Base-by-base conservation (phyloP, 2,888 invertebrate genomes). In the Xestia c-nigrum region DNA sequence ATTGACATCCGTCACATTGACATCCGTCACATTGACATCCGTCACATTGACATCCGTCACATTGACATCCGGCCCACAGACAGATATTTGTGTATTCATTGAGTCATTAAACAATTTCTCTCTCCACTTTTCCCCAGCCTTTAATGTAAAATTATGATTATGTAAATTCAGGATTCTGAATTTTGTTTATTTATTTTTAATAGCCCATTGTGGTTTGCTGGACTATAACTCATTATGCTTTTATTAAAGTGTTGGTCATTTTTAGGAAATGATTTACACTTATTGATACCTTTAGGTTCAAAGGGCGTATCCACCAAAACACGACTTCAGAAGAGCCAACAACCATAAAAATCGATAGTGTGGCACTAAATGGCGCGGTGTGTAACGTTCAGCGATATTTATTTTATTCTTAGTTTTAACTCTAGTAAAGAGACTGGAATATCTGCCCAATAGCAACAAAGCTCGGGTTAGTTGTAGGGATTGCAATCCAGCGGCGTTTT, bases 191-290 rank as follows among this genome's bases (percentile, higher is more conserved):
- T 16, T 47, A 16, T 57, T 69, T 78, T 80, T 83, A 85, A 85
- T 31, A 66, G 85, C 73, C 72, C 66, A 83, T 83, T 82, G 67
- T 38, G 74, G 14, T 70, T 78, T 59, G 74, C 81, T 80, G 74
- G 71, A 38, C 78, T 69, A 87, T 85, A 81, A 21, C 78, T 80
- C 84, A 83, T 82, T 80, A 81, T 50, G 64, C 50, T 59, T 55
- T 73, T 71, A 85, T 81, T 80, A 85, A 87, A 77, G n/a, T 74
- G 64, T 38, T 64, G 46, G 14, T 46, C 0, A 24, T 10, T 74
- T 75, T n/a, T 64, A 38, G 2, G 10, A 52, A 43, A 38, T 64
- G 1, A 38, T 75, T 47, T 7, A 21, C 5, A 55, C 21, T 74
- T 43, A n/a, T n/a, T n/a, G 40, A 40, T 40, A 40, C 40, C 40